Conservation (phyloP, 2,888 invertebrate species). For the Miltochrista miniata region DNA sequence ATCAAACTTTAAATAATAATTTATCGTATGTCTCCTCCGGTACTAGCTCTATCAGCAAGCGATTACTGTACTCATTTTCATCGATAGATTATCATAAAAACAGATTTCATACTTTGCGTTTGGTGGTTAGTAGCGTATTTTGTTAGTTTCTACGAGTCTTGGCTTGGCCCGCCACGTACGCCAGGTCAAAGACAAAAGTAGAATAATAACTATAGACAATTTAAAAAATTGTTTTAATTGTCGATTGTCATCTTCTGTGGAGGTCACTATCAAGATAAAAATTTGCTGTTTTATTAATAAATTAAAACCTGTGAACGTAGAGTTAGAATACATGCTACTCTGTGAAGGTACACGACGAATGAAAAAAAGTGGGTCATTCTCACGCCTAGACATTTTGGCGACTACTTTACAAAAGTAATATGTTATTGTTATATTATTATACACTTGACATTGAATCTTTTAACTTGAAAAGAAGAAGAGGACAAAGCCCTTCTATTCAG, state of each 20-base stretch:
- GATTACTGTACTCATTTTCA: too few relatives aligned
- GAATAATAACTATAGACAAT: neutral
- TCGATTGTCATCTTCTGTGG: neutral
- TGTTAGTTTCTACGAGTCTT: too few relatives aligned
- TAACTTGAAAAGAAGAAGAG: too few relatives aligned
- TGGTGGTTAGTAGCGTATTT: too few relatives aligned
- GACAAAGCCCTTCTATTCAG: too few relatives aligned
- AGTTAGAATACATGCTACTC: neutral
- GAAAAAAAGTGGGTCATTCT: conserved; percentile 10
- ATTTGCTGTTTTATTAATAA: neutral
- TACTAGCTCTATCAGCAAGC: too few relatives aligned
- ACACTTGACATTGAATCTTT: neutral
- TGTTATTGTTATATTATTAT: neutral
- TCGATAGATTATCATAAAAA: too few relatives aligned
- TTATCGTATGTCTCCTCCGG: too few relatives aligned
- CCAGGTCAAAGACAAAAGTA: too few relatives aligned
- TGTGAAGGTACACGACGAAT: neutral
- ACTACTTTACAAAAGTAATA: conserved; percentile 1
- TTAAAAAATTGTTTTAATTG: neutral
- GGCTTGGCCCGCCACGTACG: too few relatives aligned
- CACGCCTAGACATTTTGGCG: conserved; percentile 14
- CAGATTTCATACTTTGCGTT: too few relatives aligned
- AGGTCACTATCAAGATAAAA: neutral
- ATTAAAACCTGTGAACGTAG: conserved; percentile 4
- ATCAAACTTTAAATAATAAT: too few relatives aligned